Base-by-base conservation (phyloP, 2,888 invertebrate species). In the Pecten maximus region DNA sequence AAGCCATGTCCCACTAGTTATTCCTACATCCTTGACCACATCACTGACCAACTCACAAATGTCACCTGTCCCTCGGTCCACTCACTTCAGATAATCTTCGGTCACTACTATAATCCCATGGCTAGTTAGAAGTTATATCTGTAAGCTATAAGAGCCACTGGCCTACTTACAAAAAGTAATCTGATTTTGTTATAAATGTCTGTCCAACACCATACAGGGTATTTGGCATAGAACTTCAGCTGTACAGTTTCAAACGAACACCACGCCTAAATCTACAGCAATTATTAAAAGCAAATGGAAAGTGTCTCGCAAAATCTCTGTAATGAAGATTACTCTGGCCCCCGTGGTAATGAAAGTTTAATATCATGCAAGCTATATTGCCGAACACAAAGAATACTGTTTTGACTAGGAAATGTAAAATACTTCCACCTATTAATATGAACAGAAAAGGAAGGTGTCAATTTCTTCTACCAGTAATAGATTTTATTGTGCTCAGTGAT, bases 1-100 rank as follows among this genome's bases (percentile, higher is more conserved):
- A 90, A 87, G 90, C 90, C 90, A 90, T 90, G 44, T 35, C 50
- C 88, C 48, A 28, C n/a, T 28, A 35, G 88, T 3, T 50, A 88
- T 88, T n/a, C 35, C 88, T 48, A 40, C 44, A 40, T 87, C 87
- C 23, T 87, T 40, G 44, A 40, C 87, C 87, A 87, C n/a, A 87
- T 40, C 35, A 74, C 28, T 74, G 74, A 74, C 87, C 87, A 40
- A 10, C 44, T 28, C 87, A 87, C n/a, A 44, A 88, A 87, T n/a
- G 50, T 88, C 88, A 88, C 50, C 44, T 88, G 74, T 35, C 35
- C 60, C 60, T 60, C n/a, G 60, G 74, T 74, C 74, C 74, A 74
- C 74, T 12, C 74, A 74, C 74, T 74, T 35, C 19, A 23, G 23
- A 54, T 54, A 74, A 74, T 74, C 74, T 23, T 28, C 16, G 74